Evolutionary conservation across 2,113 vertebrate genomes (phyloP), one percentile per base, ranked within the genome.

Genomic region (Amblyornis subalaris): DNA sequence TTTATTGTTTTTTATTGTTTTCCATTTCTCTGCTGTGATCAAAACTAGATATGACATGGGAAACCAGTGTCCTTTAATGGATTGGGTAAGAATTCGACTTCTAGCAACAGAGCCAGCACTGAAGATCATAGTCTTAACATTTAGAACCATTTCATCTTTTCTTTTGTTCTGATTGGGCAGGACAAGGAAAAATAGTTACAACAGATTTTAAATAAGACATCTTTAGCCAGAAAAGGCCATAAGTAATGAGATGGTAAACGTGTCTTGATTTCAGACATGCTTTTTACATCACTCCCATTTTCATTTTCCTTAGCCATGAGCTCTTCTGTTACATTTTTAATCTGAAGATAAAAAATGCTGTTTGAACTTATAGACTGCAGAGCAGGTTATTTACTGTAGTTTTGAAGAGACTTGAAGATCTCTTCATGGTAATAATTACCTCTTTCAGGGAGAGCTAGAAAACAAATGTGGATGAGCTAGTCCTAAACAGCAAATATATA

Each of bases 1-100:
- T 92, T 95, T 85, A 88, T 94, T 96, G 91, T 95, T 95, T 93
- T 48, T 95, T 85, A 88, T 94, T 96, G 91, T 95, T 95, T 93
- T 48, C 38, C 65, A 76, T 85, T 94, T 95, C 26, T 89, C 40
- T 94, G 33, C 72, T 73, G 22, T 94, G 89, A 85, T 89, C 89
- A 95, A 93, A 97, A 96, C 75, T 93, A 80, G 93, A 96, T 88
- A 91, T 83, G 94, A 94, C 94, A 90, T 91, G 94, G 55, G 85
- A 97, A 96, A 94, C 71, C 40, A 88, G 53, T 93, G 75, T 31
- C 65, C 90, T 95, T 96, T 85, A 91, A 88, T 80, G 60, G 75
- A 64, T 60, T 96, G 93, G 51, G 89, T 93, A 92, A 94, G 66
- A 76, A 89, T 65, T 78, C 86, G 70, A 33, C 58, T 94, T 91